A percentile compares a stretch with the other conserved stretches of the same genome.
Evolutionary conservation across 2,113 vertebrate genomes (phyloP).

Genomic region (Haplotaxodon microlepis): DNA sequence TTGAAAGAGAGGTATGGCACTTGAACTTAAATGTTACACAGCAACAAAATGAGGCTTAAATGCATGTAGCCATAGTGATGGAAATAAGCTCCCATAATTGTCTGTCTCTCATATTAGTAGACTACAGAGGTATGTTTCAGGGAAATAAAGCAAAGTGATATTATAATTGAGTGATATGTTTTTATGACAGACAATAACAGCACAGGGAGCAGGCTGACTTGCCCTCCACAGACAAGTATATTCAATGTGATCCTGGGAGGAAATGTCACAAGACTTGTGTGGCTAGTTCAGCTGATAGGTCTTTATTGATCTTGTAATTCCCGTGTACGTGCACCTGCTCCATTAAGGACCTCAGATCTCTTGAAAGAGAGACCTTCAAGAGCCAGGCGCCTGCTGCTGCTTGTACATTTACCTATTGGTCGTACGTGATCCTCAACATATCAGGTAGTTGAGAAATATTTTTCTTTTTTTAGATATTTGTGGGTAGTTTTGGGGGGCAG

Average conservation of each 20-base stretch:
- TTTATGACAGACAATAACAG: neutral
- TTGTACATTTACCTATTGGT: neutral
- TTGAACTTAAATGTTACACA: neutral
- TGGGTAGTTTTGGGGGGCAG: neutral
- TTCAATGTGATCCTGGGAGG: neutral
- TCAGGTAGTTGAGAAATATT: neutral
- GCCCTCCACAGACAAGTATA: neutral
- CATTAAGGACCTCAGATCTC: neutral
- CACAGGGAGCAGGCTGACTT: neutral
- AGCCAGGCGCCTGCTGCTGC: neutral
- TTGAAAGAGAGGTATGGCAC: neutral
- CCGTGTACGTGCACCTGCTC: neutral
- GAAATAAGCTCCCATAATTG: neutral
- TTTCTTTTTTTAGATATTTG: neutral
- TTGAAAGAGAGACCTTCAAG: neutral
- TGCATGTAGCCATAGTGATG: neutral
- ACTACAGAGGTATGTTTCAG: neutral
- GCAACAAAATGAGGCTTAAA: neutral
- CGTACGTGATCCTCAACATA: neutral
- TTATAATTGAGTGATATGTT: neutral
- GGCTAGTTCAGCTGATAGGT: constrained; percentile 35
- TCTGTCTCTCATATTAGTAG: neutral
- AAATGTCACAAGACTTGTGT: constrained; percentile 36
- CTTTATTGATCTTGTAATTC: constrained; percentile 46
- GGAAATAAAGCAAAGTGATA: neutral